Conservation (phyloP, 2,797 vertebrate genomes). For the Carcharodon carcharias region DNA sequence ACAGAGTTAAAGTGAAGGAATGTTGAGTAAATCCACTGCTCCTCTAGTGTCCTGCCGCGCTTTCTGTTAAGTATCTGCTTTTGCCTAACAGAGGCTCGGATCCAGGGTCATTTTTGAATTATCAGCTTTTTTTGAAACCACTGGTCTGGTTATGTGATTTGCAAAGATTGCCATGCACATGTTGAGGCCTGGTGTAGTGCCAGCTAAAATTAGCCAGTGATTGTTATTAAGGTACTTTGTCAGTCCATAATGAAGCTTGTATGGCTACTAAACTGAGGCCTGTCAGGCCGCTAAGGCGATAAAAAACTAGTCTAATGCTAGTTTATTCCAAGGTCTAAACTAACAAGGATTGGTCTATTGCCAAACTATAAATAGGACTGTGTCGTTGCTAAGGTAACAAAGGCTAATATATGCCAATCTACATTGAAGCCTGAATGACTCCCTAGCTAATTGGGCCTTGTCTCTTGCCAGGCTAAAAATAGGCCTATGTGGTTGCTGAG, state of each 20-base stretch:
- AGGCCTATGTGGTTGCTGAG: neutral
- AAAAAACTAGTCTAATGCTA: neutral
- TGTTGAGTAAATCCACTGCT: neutral
- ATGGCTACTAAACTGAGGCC: neutral
- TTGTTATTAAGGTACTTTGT: neutral
- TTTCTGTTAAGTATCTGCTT: neutral
- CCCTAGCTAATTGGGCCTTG: neutral
- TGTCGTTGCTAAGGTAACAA: neutral
- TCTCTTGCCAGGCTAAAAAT: conserved; percentile 14
- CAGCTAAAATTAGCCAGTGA: neutral
- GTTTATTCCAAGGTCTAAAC: neutral
- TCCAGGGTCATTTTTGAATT: neutral
- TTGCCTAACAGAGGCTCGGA: neutral
- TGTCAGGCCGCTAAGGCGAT: neutral
- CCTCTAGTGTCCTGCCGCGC: too few relatives aligned
- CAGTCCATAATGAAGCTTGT: neutral
- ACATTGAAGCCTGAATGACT: neutral
- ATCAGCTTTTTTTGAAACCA: neutral
- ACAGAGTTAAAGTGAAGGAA: too few relatives aligned
- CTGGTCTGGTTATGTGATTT: neutral
- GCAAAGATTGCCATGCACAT: neutral
- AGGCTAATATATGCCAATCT: neutral
- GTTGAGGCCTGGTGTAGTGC: neutral
- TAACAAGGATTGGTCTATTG: neutral
- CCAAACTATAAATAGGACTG: neutral